phyloP scores from a whole-genome alignment of 2,797 vertebrate species.

The Nasua narica region DNA sequence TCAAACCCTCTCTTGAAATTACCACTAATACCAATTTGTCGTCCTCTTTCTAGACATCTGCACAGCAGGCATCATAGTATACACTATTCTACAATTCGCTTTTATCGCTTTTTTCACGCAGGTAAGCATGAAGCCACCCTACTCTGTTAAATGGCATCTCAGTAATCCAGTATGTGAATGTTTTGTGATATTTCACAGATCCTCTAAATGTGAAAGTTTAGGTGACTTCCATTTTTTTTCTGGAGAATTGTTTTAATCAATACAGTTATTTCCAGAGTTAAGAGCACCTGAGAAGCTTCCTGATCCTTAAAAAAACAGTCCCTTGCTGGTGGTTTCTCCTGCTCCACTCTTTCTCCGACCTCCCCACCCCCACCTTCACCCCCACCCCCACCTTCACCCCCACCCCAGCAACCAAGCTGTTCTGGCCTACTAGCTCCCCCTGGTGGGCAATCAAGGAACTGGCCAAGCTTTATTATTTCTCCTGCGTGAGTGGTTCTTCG shows the following conservation, averaged over 20 bases:
- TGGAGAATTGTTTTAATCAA: not conserved
- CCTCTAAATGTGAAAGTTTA: not conserved
- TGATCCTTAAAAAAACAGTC: not conserved
- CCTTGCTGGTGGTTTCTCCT: not conserved
- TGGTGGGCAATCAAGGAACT: not conserved
- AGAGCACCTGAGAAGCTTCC: not conserved
- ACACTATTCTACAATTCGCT: not conserved
- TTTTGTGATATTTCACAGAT: not conserved
- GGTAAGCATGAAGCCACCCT: not conserved
- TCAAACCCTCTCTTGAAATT: not conserved
- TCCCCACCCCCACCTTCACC: too few species aligned
- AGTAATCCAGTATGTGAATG: not conserved
- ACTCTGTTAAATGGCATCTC: not conserved
- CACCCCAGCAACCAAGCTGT: conserved; percentile 32
- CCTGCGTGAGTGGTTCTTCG: not conserved
- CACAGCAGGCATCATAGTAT: not conserved
- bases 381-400: too few species aligned
- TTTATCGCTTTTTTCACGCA: not conserved
- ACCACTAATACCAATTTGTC: not conserved
- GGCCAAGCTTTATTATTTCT: not conserved
- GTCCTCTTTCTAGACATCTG: not conserved
- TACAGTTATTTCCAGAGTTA: not conserved
- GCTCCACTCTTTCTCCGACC: fast-evolving
- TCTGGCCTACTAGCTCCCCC: conserved; percentile 31
- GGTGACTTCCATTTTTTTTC: not conserved